Conservation (phyloP, 2,797 vertebrate species). For the Esox lucius region DNA sequence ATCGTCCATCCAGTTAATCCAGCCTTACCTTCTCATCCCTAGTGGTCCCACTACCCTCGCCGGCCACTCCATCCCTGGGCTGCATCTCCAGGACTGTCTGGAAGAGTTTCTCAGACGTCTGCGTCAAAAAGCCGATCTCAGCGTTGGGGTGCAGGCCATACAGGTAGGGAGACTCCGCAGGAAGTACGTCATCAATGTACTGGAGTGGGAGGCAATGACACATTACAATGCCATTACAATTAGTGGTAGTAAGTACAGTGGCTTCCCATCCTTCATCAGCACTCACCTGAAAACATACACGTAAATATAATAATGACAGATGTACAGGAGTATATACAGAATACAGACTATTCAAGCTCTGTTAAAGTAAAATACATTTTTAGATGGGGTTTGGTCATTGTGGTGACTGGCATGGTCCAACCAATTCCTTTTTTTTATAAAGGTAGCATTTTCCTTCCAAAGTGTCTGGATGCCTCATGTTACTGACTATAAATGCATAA, state of each 20-base stretch:
- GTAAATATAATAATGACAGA: neutral
- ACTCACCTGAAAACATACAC: neutral
- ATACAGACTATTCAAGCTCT: neutral
- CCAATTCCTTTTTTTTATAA: neutral
- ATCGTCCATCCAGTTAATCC: neutral
- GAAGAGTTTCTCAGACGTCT: constrained; percentile 91
- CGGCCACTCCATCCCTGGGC: constrained; percentile 73
- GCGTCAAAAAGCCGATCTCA: constrained; percentile 91
- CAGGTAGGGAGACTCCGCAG: constrained; percentile 87
- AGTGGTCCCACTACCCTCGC: constrained; percentile 65
- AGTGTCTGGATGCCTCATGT: neutral
- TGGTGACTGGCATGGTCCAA: neutral
- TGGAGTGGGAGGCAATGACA: constrained; percentile 50
- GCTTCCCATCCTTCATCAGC: constrained; percentile 4
- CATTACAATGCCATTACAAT: too few relatives aligned
- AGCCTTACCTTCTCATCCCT: constrained; percentile 84
- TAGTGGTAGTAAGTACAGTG: constrained; percentile 8
- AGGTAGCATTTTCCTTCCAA: neutral
- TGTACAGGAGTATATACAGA: neutral
- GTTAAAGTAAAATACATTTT: neutral
- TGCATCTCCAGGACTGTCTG: constrained; percentile 88
- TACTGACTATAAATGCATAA: too few relatives aligned
- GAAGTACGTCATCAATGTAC: constrained; percentile 87
- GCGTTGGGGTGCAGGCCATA: constrained; percentile 95
- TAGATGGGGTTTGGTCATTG: neutral